phyloP scores from a whole-genome alignment of 2,797 vertebrate genomes.

The Perdix hodgsoniae region DNA sequence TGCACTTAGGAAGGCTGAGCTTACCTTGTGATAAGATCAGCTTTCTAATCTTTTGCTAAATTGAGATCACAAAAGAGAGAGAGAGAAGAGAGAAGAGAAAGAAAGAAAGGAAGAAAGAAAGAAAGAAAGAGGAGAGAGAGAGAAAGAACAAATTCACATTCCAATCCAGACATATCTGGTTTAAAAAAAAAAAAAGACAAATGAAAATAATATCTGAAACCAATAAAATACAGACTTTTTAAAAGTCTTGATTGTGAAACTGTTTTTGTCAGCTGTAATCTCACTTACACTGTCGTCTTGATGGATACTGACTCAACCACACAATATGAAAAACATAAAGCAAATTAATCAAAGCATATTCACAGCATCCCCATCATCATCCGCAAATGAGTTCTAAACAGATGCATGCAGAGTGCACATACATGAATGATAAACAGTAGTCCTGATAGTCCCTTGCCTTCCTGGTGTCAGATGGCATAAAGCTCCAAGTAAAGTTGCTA shows the following conservation, averaged over 20 bases:
- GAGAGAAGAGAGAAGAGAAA: slow-evolving; percentile 71
- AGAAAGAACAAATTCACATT: slow-evolving; percentile 88
- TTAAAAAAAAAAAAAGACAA: slow-evolving; percentile 39
- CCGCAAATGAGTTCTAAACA: slow-evolving; percentile 75
- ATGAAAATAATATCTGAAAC: slow-evolving; percentile 63
- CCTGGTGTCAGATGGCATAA: slow-evolving; percentile 50
- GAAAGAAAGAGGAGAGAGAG: slow-evolving; percentile 69
- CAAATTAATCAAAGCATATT: slow-evolving; percentile 78
- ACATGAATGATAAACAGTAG: slow-evolving; percentile 65
- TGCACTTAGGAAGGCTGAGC: slow-evolving; percentile 85
- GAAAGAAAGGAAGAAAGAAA: slow-evolving; percentile 62
- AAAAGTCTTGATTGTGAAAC: slow-evolving; percentile 75
- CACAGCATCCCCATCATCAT: slow-evolving; percentile 64
- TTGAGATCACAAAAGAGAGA: slow-evolving; percentile 85
- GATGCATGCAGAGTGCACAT: slow-evolving; percentile 71
- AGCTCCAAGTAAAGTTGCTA: slow-evolving; percentile 28
- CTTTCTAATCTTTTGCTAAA: slow-evolving; percentile 89
- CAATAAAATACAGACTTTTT: slow-evolving; percentile 77
- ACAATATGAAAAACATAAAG: slow-evolving; percentile 76
- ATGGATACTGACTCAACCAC: slow-evolving; percentile 75
- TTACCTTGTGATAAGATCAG: slow-evolving; percentile 88
- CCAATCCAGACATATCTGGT: slow-evolving; percentile 83
- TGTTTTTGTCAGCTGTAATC: slow-evolving; percentile 75
- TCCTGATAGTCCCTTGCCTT: slow-evolving; percentile 30
- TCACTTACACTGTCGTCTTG: slow-evolving; percentile 62